A percentile compares a stretch with the other conserved stretches of the same genome.
Evolutionary conservation across 2,888 invertebrate genomes (phyloP).

Genomic region (Eueremaeus valkanovi): DNA sequence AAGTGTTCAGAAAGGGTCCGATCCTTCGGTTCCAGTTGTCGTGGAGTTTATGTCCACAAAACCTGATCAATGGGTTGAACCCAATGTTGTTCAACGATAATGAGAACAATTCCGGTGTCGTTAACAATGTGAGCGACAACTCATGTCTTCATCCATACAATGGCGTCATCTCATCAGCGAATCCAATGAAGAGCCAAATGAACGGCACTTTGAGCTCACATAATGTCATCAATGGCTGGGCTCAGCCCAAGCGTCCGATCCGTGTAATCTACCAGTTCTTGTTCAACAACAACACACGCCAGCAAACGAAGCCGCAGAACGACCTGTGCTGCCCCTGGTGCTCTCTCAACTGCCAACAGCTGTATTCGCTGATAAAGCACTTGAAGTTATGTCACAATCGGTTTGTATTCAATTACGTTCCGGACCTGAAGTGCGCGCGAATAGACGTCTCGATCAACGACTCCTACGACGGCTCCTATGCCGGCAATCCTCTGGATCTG

Average conservation of each 20-base stretch:
- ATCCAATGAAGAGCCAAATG: constrained; percentile 11
- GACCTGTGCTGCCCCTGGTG: constrained; percentile 95
- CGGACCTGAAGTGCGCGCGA: constrained; percentile 62
- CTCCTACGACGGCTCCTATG: constrained; percentile 88
- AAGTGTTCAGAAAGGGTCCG: constrained; percentile 67
- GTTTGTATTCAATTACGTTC: constrained; percentile 83
- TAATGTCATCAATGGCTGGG: constrained; percentile 22
- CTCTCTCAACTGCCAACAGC: constrained; percentile 75
- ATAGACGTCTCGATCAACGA: constrained; percentile 95
- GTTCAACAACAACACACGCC: constrained; percentile 88
- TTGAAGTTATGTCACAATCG: constrained; percentile 87
- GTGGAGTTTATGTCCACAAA: constrained; percentile 57
- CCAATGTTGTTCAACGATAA: not conserved
- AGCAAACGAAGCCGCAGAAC: constrained; percentile 90
- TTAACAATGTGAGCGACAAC: not conserved
- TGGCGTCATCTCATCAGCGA: not conserved
- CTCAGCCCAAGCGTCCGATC: not conserved
- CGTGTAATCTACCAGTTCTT: constrained; percentile 76
- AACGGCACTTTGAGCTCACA: not conserved
- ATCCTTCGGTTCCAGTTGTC: constrained; percentile 76
- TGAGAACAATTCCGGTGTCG: constrained; percentile 17
- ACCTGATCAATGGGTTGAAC: not conserved
- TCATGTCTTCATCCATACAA: not conserved
- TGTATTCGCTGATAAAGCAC: constrained; percentile 84
- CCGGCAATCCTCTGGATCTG: constrained; percentile 77